Evolutionary conservation across 2,797 vertebrate species (phyloP).

Genomic region (Sebastes reedi): DNA sequence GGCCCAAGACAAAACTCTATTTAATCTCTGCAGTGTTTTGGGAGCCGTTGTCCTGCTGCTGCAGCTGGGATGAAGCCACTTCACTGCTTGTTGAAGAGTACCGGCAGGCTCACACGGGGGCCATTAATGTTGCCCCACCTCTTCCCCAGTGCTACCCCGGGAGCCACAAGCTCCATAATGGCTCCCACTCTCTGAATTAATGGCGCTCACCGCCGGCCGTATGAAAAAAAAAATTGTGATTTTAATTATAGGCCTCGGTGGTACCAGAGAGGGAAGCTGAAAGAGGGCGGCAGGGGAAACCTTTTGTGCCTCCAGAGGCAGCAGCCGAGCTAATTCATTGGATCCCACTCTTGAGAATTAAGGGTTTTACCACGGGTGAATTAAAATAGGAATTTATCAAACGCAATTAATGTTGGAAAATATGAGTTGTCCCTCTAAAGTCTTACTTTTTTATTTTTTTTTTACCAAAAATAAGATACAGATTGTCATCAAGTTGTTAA

Average conservation of each 20-base stretch:
- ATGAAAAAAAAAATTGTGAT: constrained; percentile 51
- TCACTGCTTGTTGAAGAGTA: constrained; percentile 74
- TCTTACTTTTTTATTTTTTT: background rate
- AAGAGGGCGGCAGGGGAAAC: constrained; percentile 38
- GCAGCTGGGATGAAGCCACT: constrained; percentile 64
- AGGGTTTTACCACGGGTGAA: background rate
- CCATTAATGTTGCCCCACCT: constrained; percentile 67
- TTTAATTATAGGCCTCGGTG: constrained; percentile 62
- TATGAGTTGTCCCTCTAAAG: background rate
- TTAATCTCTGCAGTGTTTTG: constrained; percentile 53
- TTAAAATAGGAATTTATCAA: constrained; percentile 2
- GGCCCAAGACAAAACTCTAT: constrained; percentile 48
- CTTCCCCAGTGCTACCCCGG: constrained; percentile 55
- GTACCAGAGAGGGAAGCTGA: constrained; percentile 21
- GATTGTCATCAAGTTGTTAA: background rate
- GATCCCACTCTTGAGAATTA: background rate
- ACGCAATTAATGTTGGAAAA: background rate
- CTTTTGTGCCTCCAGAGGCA: constrained; percentile 45
- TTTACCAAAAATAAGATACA: background rate
- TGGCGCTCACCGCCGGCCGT: constrained; percentile 35
- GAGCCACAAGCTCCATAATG: constrained; percentile 63
- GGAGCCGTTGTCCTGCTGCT: constrained; percentile 34
- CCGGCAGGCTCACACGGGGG: constrained; percentile 55
- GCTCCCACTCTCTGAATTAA: constrained; percentile 65
- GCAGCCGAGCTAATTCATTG: constrained; percentile 25